Percentiles rank a stretch among this genome's conserved stretches.
phyloP scores from a whole-genome alignment of 1,140 invertebrate species.

The Eriocheir sinensis region DNA sequence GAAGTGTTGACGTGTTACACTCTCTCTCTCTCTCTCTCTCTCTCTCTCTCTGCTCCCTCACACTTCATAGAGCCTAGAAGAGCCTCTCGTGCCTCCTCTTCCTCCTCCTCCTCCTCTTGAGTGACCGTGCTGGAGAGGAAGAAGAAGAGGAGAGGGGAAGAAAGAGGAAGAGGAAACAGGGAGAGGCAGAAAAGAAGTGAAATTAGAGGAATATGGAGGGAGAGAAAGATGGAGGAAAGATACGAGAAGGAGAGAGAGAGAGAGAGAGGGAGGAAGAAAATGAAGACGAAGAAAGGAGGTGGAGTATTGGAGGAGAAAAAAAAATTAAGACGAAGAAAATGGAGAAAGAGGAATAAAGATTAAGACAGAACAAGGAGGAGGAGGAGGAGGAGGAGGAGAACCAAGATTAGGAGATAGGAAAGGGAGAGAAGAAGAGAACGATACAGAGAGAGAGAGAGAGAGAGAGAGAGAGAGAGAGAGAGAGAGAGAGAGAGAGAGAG shows the following conservation, averaged over 20 bases:
- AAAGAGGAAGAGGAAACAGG: background rate
- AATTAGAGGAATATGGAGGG: background rate
- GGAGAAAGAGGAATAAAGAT: background rate
- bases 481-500: too few species aligned
- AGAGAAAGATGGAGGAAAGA: too few species aligned
- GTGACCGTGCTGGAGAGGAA: background rate
- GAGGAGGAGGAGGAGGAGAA: too few species aligned
- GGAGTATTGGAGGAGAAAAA: background rate
- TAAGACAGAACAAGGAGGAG: too few species aligned
- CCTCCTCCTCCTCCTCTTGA: background rate
- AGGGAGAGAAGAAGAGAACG: background rate
- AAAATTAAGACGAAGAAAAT: background rate
- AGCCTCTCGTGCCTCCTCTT: background rate
- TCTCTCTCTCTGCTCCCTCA: background rate
- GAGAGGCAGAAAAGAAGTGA: background rate
- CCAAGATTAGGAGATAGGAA: too few species aligned
- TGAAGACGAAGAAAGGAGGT: background rate
- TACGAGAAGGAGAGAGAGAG: too few species aligned
- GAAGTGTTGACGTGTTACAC: background rate
- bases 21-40: background rate
- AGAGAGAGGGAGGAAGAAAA: background rate
- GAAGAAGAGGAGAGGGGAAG: background rate
- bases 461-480: background rate
- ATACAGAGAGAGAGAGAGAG: background rate
- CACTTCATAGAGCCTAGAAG: background rate